Evolutionary conservation across 2,797 vertebrate species (phyloP), one percentile per base, ranked within the genome.

Genomic region (Pipistrellus pygmaeus): DNA sequence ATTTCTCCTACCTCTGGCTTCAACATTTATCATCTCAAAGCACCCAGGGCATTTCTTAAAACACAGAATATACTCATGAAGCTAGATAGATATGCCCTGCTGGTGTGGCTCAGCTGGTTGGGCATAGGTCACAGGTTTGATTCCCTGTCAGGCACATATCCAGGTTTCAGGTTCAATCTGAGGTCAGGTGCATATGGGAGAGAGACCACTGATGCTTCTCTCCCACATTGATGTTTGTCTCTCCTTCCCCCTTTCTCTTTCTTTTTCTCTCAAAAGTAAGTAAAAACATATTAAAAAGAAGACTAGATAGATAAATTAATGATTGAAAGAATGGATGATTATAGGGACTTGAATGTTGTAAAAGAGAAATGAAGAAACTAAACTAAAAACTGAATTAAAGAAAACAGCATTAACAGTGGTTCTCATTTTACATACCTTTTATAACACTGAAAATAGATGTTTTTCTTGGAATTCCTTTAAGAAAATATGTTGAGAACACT

Each of bases 401-500:
- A 73, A 95, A 93, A 85, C 8, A 66, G 57, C n/a, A 95, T 89
- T 30, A 81, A 41, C 87, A 87, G 81, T 87, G 87, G 35, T 85
- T 55, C 81, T 95, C 57, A 88, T 41, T 93, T 92, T 92, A 86
- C 15, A 55, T 84, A 83, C 13, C 8, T 84, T 92, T 91, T 75
- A 84, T 23, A 73, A 88, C 38, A 68, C 46, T 80, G n/a, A 82
- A 93, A 95, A 88, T 75, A 93, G 18, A 89, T 35, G 30, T 30
- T 73, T 71, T 94, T 90, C 76, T 95, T 93, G n/a, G 46, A 90
- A 80, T 95, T 94, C 57, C 76, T 90, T 66, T 60, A 85, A 87
- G 89, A 64, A 90, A 94, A 20, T 93, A 91, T 95, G 95, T 95
- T 95, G 80, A 91, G 72, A 96, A 96, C 87, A 91, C 77, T 91